Percentiles rank a stretch among this genome's conserved stretches.
phyloP scores from a whole-genome alignment of 2,797 vertebrate species.

The Catharus ustulatus region DNA sequence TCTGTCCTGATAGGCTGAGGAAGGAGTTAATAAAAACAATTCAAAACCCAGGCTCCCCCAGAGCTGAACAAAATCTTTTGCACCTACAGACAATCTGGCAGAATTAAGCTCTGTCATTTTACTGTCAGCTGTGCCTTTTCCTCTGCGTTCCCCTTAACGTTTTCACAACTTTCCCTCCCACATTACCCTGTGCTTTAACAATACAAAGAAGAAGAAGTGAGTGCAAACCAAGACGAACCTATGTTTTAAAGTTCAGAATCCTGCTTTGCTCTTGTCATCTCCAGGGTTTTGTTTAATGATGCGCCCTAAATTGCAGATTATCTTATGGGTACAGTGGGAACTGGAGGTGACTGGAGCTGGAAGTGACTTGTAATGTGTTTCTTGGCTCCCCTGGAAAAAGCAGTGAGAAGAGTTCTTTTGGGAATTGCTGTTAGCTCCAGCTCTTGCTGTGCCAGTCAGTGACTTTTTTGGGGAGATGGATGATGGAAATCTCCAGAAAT shows the following conservation, averaged over 20 bases:
- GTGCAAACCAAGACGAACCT: not conserved
- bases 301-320: not conserved
- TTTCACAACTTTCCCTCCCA: not conserved
- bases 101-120: conserved; percentile 9
- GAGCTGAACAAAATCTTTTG: not conserved
- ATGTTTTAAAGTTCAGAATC: not conserved
- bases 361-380: not conserved
- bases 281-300: not conserved
- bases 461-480: not conserved
- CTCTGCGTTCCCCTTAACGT: not conserved
- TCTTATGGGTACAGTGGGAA: not conserved
- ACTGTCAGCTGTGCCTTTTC: conserved; percentile 17
- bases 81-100: not conserved
- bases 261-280: not conserved
- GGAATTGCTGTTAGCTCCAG: not conserved
- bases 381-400: not conserved
- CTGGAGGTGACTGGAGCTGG: not conserved
- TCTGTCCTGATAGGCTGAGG: not conserved
- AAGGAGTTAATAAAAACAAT: conserved; percentile 23
- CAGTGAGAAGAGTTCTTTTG: not conserved
- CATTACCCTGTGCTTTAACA: not conserved
- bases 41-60: not conserved
- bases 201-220: not conserved
- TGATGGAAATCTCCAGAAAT: not conserved
- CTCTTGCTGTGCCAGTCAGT: not conserved